phyloP scores from a whole-genome alignment of 2,797 vertebrate species.

The Neopelma chrysocephalum region DNA sequence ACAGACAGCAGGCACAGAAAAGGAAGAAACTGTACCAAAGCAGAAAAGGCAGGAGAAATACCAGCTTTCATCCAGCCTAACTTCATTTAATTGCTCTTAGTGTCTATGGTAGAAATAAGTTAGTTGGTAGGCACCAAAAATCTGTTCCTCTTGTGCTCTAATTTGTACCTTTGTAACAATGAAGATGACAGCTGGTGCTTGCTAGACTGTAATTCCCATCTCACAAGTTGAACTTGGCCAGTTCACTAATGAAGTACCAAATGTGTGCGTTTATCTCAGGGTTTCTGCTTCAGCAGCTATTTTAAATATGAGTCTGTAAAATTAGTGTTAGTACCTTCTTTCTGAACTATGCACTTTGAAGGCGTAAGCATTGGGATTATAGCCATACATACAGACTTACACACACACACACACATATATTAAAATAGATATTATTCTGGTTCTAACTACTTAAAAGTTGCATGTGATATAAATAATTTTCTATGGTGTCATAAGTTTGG shows the following conservation, averaged over 20 bases:
- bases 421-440: neutral
- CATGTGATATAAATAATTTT: neutral
- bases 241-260: neutral
- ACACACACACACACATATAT: fast-evolving
- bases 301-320: neutral
- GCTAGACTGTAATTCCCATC: neutral
- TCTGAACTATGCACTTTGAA: neutral
- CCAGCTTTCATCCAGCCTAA: neutral
- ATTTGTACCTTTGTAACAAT: neutral
- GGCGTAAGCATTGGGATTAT: neutral
- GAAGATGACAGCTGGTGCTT: neutral
- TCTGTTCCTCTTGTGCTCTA: neutral
- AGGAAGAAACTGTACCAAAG: neutral
- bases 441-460: neutral
- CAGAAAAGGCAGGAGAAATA: neutral
- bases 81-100: neutral
- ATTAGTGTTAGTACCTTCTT: neutral
- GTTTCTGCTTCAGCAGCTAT: neutral
- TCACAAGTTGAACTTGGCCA: neutral
- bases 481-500: neutral
- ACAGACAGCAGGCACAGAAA: neutral
- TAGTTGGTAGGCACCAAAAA: neutral
- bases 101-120: neutral
- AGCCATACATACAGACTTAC: fast-evolving
- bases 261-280: neutral